Conservation (phyloP, 2,888 invertebrate genomes). For the Phragmatobia fuliginosa region DNA sequence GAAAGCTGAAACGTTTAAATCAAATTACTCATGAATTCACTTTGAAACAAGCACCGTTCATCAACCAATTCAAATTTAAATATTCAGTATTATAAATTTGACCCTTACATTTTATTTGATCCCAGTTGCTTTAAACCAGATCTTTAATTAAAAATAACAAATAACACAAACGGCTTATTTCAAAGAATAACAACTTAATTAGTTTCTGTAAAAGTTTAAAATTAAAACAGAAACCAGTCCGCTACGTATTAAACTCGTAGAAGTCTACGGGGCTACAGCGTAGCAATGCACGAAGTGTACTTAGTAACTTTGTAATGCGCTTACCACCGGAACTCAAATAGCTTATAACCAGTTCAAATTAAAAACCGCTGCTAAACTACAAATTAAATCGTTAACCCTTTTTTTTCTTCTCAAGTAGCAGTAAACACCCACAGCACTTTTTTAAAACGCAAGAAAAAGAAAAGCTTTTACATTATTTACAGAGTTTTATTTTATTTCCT, state of each 20-base stretch:
- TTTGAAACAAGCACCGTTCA: constrained; percentile 8
- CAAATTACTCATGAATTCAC: background rate
- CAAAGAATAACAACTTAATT: constrained; percentile 55
- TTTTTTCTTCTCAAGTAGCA: constrained; percentile 20
- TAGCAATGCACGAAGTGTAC: constrained; percentile 57
- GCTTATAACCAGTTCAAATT: constrained; percentile 54
- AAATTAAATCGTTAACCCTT: constrained; percentile 46
- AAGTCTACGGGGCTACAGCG: constrained; percentile 49
- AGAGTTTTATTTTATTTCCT: background rate
- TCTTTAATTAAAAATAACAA: constrained; percentile 32
- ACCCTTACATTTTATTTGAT: background rate
- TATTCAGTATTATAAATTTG: constrained; percentile 1
- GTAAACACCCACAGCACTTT: constrained; percentile 13
- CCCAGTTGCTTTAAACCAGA: constrained; percentile 20
- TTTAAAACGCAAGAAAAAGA: background rate
- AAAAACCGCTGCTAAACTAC: constrained; percentile 54
- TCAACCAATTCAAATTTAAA: constrained; percentile 7
- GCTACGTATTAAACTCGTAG: constrained; percentile 54
- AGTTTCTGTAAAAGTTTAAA: constrained; percentile 55
- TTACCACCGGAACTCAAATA: constrained; percentile 57
- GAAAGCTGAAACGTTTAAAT: background rate
- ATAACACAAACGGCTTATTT: constrained; percentile 40
- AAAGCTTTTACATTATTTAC: background rate
- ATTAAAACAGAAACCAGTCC: constrained; percentile 56
- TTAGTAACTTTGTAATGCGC: constrained; percentile 57